Base-by-base conservation (phyloP, 2,113 vertebrate species). In the Mohoua ochrocephala region DNA sequence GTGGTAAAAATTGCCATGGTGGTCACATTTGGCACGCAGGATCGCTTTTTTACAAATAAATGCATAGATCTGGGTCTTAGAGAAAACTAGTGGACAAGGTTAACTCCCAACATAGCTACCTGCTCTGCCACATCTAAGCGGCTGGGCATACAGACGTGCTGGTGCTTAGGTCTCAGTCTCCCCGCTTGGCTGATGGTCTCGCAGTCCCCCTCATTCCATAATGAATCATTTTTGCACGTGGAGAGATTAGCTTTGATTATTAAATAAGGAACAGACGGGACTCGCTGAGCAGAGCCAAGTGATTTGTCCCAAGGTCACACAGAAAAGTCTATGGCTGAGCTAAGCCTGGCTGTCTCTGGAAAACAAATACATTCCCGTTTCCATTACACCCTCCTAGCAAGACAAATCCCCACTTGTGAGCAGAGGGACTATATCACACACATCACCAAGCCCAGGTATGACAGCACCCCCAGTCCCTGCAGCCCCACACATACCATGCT, bases 241-340 rank as follows among this genome's bases (percentile, higher is more conserved):
- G 56, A 44, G 37, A 27, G 56, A 68, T 84, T 71, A 68, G 17
- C 37, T 91, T 65, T 10, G 5, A 42, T 86, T 92, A 90, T 88
- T 86, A 86, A 92, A 84, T 78, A 68, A 93, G 69, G 85, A 89
- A 64, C 64, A 91, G 93, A 75, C 27, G 2, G 95, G 84, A 71
- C 93, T 78, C 2, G 0, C 31, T 0, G 2, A 84, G 86, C 76
- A 88, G 21, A 83, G 77, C 20, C 53, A 53, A 92, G 57, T 35
- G 94, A 85, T 93, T 82, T 70, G 74, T 96, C 92, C 95, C 97
- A 97, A 97, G 97, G 97, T 97, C 97, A 97, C 78, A 63, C 44
- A 61, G 74, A 90, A 82, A 95, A 92, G 79, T 85, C 86, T 71
- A 56, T 18, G 64, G 81, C 86, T 94, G 69, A 87, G 77, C 84